Evolutionary conservation across 2,888 invertebrate genomes (phyloP).

Genomic region (Spisula solida): DNA sequence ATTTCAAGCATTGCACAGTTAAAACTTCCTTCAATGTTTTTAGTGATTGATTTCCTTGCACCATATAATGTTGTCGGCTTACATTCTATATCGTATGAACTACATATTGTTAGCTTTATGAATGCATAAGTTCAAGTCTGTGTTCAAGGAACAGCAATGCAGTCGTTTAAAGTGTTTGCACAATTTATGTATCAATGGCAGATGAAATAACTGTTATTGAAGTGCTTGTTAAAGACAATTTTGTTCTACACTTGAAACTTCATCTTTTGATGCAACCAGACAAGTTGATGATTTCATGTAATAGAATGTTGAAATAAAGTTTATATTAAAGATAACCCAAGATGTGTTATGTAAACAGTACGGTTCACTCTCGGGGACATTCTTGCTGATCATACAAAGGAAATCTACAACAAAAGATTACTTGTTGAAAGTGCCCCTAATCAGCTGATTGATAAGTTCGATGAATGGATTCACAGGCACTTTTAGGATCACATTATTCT

Average conservation of each 20-base stretch:
- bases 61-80: background rate
- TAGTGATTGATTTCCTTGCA: too few relatives aligned
- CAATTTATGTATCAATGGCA: too few relatives aligned
- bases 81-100: background rate
- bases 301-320: constrained; percentile 1
- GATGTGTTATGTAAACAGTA: constrained; percentile 8
- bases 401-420: constrained; percentile 4
- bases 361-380: background rate
- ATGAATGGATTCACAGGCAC: background rate
- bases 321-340: background rate
- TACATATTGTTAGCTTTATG: background rate
- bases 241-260: background rate
- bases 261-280: background rate
- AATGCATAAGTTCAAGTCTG: background rate
- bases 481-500: background rate
- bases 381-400: background rate
- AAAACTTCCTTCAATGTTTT: too few relatives aligned
- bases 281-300: background rate
- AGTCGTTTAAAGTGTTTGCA: too few relatives aligned
- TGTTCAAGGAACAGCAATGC: background rate
- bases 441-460: background rate
- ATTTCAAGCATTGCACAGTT: too few relatives aligned
- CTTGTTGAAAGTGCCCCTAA: background rate
- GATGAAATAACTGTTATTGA: too few relatives aligned
- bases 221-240: background rate